A percentile compares a stretch with the other conserved stretches of the same genome.
Evolutionary conservation across 2,888 invertebrate genomes (phyloP).

Genomic region (Helobdella robusta): DNA sequence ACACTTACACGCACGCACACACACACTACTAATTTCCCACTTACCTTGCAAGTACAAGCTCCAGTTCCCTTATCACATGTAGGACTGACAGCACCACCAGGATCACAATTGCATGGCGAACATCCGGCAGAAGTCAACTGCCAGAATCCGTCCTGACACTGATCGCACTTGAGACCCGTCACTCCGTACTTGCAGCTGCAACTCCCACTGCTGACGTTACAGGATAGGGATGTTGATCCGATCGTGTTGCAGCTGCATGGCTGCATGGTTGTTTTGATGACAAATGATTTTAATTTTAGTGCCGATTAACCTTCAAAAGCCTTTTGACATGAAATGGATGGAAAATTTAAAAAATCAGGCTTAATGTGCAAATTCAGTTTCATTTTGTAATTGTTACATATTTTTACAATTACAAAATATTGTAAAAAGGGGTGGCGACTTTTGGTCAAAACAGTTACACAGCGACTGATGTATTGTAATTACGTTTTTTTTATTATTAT

Average conservation of each 20-base stretch:
- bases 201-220: constrained; percentile 36
- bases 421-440: too few species aligned
- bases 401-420: too few species aligned
- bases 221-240: constrained; percentile 36
- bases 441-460: neutral
- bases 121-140: constrained; percentile 32
- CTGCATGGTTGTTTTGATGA: too few species aligned
- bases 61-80: constrained; percentile 32
- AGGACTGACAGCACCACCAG: constrained; percentile 27
- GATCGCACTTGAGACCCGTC: constrained; percentile 32
- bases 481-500: neutral
- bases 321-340: too few species aligned
- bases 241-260: constrained; percentile 36
- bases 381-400: too few species aligned
- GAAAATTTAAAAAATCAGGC: too few species aligned
- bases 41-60: constrained; percentile 37
- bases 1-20: neutral
- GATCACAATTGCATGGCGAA: constrained; percentile 26
- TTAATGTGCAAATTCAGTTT: too few species aligned
- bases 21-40: constrained; percentile 2
- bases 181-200: constrained; percentile 39
- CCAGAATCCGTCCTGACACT: constrained; percentile 31
- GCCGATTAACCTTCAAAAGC: too few species aligned
- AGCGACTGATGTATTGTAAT: too few species aligned
- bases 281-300: too few species aligned